Conservation (phyloP, 2,113 vertebrate species). For the Trichomycterus rosablanca region DNA sequence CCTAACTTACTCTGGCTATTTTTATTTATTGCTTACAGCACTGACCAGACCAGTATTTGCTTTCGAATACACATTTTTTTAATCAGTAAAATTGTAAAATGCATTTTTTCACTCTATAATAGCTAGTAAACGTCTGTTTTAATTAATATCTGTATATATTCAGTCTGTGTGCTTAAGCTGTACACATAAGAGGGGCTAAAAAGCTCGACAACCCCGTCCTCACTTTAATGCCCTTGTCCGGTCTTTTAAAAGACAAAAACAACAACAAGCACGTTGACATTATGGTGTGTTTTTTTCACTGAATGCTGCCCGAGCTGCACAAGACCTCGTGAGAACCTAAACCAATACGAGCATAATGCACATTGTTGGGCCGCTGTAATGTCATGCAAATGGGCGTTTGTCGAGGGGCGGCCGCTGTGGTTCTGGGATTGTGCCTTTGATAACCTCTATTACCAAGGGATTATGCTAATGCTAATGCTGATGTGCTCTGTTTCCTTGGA, state of each 20-base stretch:
- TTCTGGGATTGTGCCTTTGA: conserved; percentile 71
- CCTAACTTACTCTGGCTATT: neutral
- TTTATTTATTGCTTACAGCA: too few relatives aligned
- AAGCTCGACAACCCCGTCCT: conserved; percentile 10
- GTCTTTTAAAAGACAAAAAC: conserved; percentile 43
- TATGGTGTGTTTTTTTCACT: conserved; percentile 40
- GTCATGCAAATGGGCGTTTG: conserved; percentile 73
- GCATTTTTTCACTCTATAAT: too few relatives aligned
- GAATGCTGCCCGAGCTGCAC: conserved; percentile 39
- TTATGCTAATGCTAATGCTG: conserved; percentile 78
- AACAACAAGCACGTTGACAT: conserved; percentile 48
- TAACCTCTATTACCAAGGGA: conserved; percentile 77
- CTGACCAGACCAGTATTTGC: too few relatives aligned
- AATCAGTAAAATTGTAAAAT: too few relatives aligned
- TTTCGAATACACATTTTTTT: too few relatives aligned
- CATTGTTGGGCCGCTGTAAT: conserved; percentile 73
- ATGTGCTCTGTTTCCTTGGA: conserved; percentile 72
- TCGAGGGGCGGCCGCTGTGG: conserved; percentile 66
- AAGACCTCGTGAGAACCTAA: conserved; percentile 57
- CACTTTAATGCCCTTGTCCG: conserved; percentile 24
- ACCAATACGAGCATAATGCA: conserved; percentile 73
- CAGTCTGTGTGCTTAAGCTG: neutral
- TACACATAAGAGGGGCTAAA: conserved; percentile 2
- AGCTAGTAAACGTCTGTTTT: neutral
- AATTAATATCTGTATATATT: conserved; percentile 7